Conservation (phyloP, 2,113 vertebrate species). For the Salvelinus fontinalis region DNA sequence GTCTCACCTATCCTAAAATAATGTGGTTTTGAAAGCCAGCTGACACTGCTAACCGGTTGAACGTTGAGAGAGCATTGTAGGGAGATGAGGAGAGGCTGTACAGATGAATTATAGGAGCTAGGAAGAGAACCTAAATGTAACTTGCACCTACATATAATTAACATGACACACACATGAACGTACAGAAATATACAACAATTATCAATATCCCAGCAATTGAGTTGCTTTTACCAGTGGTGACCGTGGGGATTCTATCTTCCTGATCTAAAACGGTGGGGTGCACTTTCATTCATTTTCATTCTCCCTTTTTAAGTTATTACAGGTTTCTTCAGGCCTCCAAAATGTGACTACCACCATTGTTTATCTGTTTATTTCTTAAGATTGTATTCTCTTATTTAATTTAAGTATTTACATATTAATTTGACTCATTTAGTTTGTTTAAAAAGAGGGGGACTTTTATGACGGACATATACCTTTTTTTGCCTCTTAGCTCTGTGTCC, state of each 20-base stretch:
- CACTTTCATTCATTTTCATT: too few relatives aligned
- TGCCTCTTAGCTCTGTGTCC: background rate
- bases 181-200: background rate
- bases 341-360: conserved; percentile 19
- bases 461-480: background rate
- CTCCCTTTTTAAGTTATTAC: too few relatives aligned
- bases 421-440: conserved; percentile 69
- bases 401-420: conserved; percentile 61
- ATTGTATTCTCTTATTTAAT: conserved; percentile 44
- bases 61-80: too few relatives aligned
- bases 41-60: too few relatives aligned
- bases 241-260: background rate
- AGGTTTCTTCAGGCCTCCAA: background rate
- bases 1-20: too few relatives aligned
- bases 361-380: conserved; percentile 17
- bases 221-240: conserved; percentile 3
- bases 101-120: too few relatives aligned
- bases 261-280: too few relatives aligned
- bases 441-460: conserved; percentile 63
- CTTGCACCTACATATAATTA: too few relatives aligned
- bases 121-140: too few relatives aligned
- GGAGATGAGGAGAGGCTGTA: too few relatives aligned
- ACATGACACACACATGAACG: background rate
- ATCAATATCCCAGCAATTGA: background rate
- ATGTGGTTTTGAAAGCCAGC: too few relatives aligned